Conservation (phyloP, 2,797 vertebrate genomes). For the Anisognathus igniventris region DNA sequence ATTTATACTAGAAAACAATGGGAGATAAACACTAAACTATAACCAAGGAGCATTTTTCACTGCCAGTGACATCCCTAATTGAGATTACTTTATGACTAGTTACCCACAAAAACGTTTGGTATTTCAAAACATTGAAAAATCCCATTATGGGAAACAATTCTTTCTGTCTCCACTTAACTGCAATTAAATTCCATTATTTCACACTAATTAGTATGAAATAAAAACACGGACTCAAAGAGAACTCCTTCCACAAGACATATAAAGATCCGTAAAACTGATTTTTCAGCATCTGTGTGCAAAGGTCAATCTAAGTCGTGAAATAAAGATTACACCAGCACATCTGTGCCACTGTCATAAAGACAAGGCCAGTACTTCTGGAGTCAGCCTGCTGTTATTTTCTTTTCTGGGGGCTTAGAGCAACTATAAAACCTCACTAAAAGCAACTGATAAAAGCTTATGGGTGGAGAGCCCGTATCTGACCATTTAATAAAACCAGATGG, state of each 20-base stretch:
- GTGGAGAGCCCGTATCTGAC: background rate
- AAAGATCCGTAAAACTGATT: conserved; percentile 5
- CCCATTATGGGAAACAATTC: background rate
- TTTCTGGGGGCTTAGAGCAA: background rate
- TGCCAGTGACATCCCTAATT: background rate
- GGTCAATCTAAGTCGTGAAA: background rate
- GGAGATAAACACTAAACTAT: background rate
- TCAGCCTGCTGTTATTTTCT: conserved; percentile 14
- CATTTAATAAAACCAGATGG: background rate
- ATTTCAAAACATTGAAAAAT: background rate
- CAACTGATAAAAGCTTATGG: background rate
- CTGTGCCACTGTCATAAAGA: background rate
- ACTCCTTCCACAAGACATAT: conserved; percentile 1
- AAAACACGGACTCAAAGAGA: conserved; percentile 12
- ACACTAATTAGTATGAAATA: conserved; percentile 46
- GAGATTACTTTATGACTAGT: background rate
- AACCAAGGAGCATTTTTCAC: background rate
- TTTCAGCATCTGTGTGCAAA: background rate
- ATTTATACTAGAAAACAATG: background rate
- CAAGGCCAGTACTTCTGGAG: background rate
- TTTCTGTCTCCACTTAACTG: conserved; percentile 4
- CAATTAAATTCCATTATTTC: conserved; percentile 56
- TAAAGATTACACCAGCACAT: background rate
- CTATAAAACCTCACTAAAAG: conserved; percentile 24
- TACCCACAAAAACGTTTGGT: background rate